These are phyloP conservation scores for Monoplex corrugatus DNA, from an alignment of 2,888 invertebrate genomes.

Conservation along the genomic window DNA sequence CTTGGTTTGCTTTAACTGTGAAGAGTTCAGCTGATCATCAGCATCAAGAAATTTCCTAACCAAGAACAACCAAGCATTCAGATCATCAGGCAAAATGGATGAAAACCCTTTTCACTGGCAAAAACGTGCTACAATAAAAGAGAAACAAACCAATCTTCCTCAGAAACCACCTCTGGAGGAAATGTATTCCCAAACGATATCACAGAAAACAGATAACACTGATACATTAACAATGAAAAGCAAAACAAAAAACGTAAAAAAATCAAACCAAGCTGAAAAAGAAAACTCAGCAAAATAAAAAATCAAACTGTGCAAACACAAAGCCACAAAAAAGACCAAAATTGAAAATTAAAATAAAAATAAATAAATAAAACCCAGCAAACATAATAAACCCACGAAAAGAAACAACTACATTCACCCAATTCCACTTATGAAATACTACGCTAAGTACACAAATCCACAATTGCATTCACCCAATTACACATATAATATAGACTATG, in stretches of 20 bases:
- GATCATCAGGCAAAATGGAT: too few species aligned
- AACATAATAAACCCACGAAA: neutral
- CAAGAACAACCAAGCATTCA: too few species aligned
- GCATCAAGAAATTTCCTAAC: too few species aligned
- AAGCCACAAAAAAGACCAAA: neutral
- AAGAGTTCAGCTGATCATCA: too few species aligned
- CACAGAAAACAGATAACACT: too few species aligned
- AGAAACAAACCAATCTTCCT: too few species aligned
- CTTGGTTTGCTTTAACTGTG: too few species aligned
- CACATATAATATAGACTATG: neutral
- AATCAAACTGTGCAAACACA: neutral
- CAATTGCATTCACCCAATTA: neutral
- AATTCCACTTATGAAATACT: neutral
- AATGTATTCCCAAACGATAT: too few species aligned
- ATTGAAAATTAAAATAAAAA: neutral
- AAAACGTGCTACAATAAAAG: too few species aligned
- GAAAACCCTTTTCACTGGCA: too few species aligned
- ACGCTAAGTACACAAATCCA: neutral
- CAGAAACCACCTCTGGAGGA: too few species aligned
- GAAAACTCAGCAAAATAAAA: neutral
- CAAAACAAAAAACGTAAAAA: neutral
- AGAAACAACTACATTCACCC: neutral
- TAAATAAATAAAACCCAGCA: neutral
- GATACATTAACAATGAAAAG: too few species aligned
- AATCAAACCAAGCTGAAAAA: neutral